Evolutionary conservation across 2,888 invertebrate species (phyloP).

Genomic region (Mylabris sibirica): DNA sequence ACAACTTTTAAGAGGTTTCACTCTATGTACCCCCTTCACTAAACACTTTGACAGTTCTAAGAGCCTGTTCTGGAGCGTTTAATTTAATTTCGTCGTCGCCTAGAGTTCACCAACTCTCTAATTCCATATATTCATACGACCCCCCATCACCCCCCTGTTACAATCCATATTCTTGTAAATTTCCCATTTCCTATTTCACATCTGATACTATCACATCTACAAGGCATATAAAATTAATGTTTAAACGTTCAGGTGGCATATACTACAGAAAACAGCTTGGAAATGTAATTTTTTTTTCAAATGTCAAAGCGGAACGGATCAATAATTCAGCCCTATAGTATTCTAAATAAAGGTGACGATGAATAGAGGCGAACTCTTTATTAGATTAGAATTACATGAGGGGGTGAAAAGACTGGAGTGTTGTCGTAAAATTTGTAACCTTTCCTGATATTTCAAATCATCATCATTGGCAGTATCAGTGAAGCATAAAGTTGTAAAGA

Average conservation of each 20-base stretch:
- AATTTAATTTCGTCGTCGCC: conserved; percentile 40
- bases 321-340: not conserved
- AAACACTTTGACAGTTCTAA: conserved; percentile 42
- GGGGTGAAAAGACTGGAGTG: too few species aligned
- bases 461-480: too few species aligned
- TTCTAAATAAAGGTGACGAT: not conserved
- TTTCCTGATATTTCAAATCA: too few species aligned
- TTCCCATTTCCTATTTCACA: not conserved
- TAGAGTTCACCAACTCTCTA: conserved; percentile 29
- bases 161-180: not conserved
- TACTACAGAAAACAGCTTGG: not conserved
- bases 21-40: not conserved
- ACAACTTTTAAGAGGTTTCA: not conserved
- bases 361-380: not conserved
- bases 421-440: too few species aligned
- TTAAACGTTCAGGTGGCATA: not conserved
- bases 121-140: conserved; percentile 1
- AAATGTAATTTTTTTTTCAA: not conserved
- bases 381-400: too few species aligned
- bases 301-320: not conserved
- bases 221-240: not conserved
- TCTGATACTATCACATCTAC: not conserved
- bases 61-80: conserved; percentile 38
- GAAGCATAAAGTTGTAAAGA: too few species aligned
- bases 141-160: not conserved